Percentiles rank a stretch among this genome's conserved stretches.
Conservation (phyloP, 2,888 invertebrate species). For the Agrochola lota region DNA sequence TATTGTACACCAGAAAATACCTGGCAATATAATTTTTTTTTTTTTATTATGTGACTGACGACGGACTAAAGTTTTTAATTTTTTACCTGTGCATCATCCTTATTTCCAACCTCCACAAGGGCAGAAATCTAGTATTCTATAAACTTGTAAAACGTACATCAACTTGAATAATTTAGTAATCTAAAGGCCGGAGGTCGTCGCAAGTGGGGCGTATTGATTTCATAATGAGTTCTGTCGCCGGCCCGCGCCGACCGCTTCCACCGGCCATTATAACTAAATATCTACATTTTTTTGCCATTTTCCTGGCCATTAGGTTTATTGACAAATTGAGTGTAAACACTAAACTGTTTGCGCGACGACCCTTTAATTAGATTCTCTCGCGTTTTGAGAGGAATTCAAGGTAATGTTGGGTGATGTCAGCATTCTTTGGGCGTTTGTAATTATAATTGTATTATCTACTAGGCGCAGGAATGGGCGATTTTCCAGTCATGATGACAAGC, state of each 20-base stretch:
- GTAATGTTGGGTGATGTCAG: constrained; percentile 11
- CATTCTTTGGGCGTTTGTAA: constrained; percentile 4
- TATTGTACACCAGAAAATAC: too few relatives aligned
- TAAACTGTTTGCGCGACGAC: constrained; percentile 34
- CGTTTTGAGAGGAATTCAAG: constrained; percentile 25
- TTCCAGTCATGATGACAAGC: background rate
- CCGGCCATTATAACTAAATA: constrained; percentile 39
- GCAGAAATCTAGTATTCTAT: background rate
- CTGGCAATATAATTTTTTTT: too few relatives aligned
- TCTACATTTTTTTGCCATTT: constrained; percentile 56
- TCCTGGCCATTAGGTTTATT: constrained; percentile 46
- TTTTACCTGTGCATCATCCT: too few relatives aligned
- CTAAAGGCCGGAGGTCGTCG: constrained; percentile 69
- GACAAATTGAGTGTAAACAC: constrained; percentile 55
- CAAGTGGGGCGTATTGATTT: constrained; percentile 65
- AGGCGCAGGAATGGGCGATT: constrained; percentile 1
- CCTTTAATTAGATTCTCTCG: constrained; percentile 36
- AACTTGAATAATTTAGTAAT: constrained; percentile 64
- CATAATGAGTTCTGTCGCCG: constrained; percentile 53
- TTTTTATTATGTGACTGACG: too few relatives aligned
- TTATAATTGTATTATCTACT: background rate
- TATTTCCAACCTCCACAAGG: background rate
- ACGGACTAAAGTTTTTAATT: too few relatives aligned
- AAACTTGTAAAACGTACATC: constrained; percentile 22
- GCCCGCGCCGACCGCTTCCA: constrained; percentile 12